Evolutionary conservation across 23 tunicate genomes (phyloP).

Genomic region (Phallusia fumigata): DNA sequence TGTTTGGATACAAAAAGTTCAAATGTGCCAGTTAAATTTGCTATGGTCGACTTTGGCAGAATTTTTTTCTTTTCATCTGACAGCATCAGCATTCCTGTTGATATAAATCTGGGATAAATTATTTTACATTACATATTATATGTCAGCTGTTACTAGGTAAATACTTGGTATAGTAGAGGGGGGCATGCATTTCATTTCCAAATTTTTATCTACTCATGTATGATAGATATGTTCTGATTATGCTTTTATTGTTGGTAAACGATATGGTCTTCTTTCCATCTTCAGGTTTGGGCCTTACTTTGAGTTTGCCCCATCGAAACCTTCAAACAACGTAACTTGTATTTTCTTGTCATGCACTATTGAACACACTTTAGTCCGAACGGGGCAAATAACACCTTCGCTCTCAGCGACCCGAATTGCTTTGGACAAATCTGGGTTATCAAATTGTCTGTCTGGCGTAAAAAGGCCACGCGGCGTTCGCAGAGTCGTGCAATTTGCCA

Average conservation of each 20-base stretch:
- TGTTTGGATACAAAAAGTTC: not conserved
- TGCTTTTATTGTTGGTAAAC: too few relatives aligned
- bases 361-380: not conserved
- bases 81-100: constrained; percentile 42
- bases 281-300: too few relatives aligned
- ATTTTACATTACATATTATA: not conserved
- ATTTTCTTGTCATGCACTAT: too few relatives aligned
- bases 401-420: too few relatives aligned
- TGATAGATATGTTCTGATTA: too few relatives aligned
- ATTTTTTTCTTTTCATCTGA: constrained; percentile 63
- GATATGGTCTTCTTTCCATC: too few relatives aligned
- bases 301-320: not conserved
- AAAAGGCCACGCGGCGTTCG: constrained; percentile 34
- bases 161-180: too few relatives aligned
- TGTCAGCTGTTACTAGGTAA: too few relatives aligned
- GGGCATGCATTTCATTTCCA: too few relatives aligned
- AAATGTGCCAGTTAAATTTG: constrained; percentile 75
- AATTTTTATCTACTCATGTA: too few relatives aligned
- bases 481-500: constrained; percentile 16
- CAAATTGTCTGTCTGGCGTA: constrained; percentile 18
- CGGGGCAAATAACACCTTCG: too few relatives aligned
- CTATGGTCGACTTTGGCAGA: constrained; percentile 52
- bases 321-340: not conserved
- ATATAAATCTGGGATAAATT: constrained; percentile 7
- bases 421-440: too few relatives aligned